Evolutionary conservation across 2,888 invertebrate species (phyloP).

Genomic region (Archips crataeganus): DNA sequence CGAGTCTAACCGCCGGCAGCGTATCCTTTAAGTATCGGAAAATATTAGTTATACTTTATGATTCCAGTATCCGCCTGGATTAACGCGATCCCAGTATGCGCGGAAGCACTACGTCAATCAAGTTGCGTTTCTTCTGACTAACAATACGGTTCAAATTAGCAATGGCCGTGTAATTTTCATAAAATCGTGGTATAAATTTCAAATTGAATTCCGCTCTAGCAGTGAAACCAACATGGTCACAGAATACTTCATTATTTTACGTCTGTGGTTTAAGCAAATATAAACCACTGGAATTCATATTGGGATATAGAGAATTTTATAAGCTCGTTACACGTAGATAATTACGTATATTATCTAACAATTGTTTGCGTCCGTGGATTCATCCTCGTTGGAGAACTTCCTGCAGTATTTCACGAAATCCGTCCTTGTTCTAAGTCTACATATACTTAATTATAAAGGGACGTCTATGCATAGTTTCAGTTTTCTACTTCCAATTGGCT

Average conservation of each 20-base stretch:
- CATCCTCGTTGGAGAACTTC: no score
- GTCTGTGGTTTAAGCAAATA: conserved; percentile 28
- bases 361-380: not conserved
- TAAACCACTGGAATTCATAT: conserved; percentile 11
- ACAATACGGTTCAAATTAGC: conserved; percentile 36
- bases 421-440: no score
- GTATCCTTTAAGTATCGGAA: no score
- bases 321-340: not conserved
- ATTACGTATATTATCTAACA: not conserved
- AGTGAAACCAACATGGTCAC: conserved; percentile 28
- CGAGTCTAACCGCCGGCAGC: no score
- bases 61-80: not conserved
- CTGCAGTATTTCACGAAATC: no score
- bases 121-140: conserved; percentile 7
- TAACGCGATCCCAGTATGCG: not conserved
- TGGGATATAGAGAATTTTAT: conserved; percentile 15
- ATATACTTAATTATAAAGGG: no score
- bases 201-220: conserved; percentile 29
- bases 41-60: not conserved
- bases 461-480: no score
- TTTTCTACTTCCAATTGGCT: no score
- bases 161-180: conserved; percentile 10
- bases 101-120: conserved; percentile 23
- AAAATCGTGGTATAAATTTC: conserved; percentile 24
- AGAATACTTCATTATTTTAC: conserved; percentile 37